Evolutionary conservation across 2,113 vertebrate genomes (phyloP).

Genomic region (Chionomys nivalis): DNA sequence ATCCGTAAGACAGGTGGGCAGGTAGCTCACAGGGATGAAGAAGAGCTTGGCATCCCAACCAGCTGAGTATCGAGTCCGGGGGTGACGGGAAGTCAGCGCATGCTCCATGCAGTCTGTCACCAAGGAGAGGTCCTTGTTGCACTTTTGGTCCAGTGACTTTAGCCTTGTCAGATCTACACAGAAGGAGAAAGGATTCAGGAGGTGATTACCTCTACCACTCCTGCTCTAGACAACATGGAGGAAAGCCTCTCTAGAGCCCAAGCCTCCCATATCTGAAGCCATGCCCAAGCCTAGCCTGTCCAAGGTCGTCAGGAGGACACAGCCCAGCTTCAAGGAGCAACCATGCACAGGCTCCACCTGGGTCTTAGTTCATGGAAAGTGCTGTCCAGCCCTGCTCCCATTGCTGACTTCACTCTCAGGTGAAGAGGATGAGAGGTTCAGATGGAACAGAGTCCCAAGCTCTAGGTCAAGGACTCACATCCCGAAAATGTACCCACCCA

Average conservation of each 20-base stretch:
- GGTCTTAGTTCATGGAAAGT: not conserved
- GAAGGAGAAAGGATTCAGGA: conserved; percentile 62
- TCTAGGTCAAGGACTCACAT: not conserved
- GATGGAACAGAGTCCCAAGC: not conserved
- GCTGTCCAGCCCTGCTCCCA: rapidly evolving
- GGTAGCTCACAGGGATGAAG: conserved; percentile 90
- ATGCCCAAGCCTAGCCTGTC: too few relatives aligned
- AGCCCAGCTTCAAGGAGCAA: not conserved
- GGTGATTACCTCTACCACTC: rapidly evolving
- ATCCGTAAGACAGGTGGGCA: conserved; percentile 55
- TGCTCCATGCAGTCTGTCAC: too few relatives aligned
- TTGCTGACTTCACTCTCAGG: not conserved
- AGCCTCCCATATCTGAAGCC: not conserved
- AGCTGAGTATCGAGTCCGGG: too few relatives aligned
- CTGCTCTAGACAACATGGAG: not conserved
- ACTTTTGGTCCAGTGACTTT: too few relatives aligned
- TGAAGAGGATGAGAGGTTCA: not conserved
- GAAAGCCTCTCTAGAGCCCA: not conserved
- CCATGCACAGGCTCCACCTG: not conserved
- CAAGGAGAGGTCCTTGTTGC: too few relatives aligned
- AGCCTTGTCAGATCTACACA: too few relatives aligned
- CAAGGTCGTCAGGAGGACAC: too few relatives aligned
- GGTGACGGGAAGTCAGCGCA: too few relatives aligned
- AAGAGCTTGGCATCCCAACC: conserved; percentile 88
- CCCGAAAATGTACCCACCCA: not conserved